A percentile compares a stretch with the other conserved stretches of the same genome.
Evolutionary conservation across 2,797 vertebrate genomes (phyloP).

Genomic region (Eurystomus glaucurus): DNA sequence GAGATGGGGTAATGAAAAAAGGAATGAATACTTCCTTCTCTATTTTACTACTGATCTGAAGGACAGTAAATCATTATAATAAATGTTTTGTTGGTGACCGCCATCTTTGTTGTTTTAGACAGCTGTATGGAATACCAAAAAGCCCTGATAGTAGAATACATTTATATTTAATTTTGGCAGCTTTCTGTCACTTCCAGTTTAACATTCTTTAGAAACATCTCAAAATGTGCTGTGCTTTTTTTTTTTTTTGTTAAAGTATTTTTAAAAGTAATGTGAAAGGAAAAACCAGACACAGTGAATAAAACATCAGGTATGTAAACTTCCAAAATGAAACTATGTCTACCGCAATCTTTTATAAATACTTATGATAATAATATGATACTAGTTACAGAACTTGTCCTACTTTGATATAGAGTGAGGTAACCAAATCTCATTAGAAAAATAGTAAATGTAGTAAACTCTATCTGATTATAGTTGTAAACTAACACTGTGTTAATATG

Average conservation of each 20-base stretch:
- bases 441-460: constrained; percentile 47
- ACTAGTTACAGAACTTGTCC: constrained; percentile 74
- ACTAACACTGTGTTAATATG: constrained; percentile 40
- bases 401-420: constrained; percentile 32
- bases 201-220: constrained; percentile 32
- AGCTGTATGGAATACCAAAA: constrained; percentile 4
- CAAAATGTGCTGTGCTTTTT: constrained; percentile 22
- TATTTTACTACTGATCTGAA: neutral
- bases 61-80: constrained; percentile 9
- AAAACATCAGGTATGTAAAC: constrained; percentile 63
- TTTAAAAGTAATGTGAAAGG: constrained; percentile 47
- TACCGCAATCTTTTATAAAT: constrained; percentile 72
- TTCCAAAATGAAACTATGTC: constrained; percentile 54
- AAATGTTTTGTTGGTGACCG: neutral
- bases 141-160: neutral
- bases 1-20: neutral
- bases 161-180: constrained; percentile 48
- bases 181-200: constrained; percentile 59
- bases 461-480: constrained; percentile 60
- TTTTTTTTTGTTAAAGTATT: neutral
- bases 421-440: constrained; percentile 68
- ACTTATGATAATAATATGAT: constrained; percentile 56
- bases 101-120: neutral
- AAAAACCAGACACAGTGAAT: constrained; percentile 49
- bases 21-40: neutral